phyloP scores from a whole-genome alignment of 53 echinoderm and acorn worm genomes.

The Mesocentrotus franciscanus region DNA sequence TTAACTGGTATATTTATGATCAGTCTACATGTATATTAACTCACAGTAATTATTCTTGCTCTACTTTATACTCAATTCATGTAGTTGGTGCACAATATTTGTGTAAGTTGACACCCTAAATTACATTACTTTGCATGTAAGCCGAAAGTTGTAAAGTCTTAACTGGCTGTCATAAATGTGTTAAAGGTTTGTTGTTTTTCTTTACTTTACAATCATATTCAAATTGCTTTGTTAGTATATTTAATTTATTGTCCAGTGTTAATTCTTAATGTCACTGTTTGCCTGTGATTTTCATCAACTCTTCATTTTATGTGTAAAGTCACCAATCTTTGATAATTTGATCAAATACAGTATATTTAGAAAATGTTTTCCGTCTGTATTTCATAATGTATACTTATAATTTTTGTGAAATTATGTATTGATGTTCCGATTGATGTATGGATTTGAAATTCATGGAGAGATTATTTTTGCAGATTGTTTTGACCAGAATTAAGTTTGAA shows the following conservation, averaged over 20 bases:
- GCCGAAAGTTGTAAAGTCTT: neutral
- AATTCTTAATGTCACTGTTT: neutral
- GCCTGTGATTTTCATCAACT: neutral
- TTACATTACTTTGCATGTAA: neutral
- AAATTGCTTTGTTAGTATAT: neutral
- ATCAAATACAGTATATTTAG: neutral
- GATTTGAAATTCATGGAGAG: neutral
- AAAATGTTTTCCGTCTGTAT: neutral
- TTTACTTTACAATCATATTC: neutral
- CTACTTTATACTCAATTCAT: neutral
- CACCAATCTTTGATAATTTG: neutral
- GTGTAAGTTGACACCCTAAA: neutral
- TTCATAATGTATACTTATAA: neutral
- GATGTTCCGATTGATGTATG: neutral
- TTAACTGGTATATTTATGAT: neutral
- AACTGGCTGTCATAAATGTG: neutral
- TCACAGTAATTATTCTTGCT: neutral
- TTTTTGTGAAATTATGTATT: neutral
- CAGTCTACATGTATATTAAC: neutral
- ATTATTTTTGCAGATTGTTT: constrained; percentile 30
- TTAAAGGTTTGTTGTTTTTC: neutral
- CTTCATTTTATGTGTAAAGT: neutral
- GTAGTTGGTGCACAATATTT: neutral
- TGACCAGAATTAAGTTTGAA: neutral
- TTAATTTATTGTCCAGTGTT: neutral